Percentiles rank a stretch among this genome's conserved stretches.
Evolutionary conservation across 2,888 invertebrate species (phyloP).

Genomic region (Pandemis cinnamomeana): DNA sequence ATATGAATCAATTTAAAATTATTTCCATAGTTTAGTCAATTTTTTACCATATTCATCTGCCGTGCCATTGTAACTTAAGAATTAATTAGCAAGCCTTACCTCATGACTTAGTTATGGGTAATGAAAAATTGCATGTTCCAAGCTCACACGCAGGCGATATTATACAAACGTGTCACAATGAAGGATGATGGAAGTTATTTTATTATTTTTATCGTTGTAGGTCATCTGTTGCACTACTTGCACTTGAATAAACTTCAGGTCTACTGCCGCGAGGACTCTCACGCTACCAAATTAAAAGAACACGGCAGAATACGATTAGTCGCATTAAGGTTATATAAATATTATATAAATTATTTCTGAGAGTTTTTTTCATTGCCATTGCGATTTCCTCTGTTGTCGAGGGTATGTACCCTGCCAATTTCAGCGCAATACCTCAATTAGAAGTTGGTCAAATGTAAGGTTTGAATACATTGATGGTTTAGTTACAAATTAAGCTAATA

Average conservation of each 20-base stretch:
- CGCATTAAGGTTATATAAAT: too few relatives aligned
- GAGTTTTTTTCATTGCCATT: too few relatives aligned
- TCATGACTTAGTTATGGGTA: slow-evolving; percentile 6
- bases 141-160: slow-evolving; percentile 24
- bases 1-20: not conserved
- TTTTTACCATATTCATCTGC: not conserved
- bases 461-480: too few relatives aligned
- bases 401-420: too few relatives aligned
- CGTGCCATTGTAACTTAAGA: not conserved
- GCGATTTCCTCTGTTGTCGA: too few relatives aligned
- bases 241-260: slow-evolving; percentile 36
- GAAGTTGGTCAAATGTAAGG: too few relatives aligned
- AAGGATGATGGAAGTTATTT: slow-evolving; percentile 45
- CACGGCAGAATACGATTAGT: slow-evolving; percentile 5
- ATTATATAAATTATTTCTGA: too few relatives aligned
- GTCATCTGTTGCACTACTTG: slow-evolving; percentile 56
- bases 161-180: slow-evolving; percentile 29
- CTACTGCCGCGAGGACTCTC: not conserved
- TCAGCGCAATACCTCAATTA: too few relatives aligned
- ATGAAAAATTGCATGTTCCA: slow-evolving; percentile 35
- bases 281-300: not conserved
- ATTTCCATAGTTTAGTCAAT: not conserved
- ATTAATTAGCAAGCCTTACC: slow-evolving; percentile 14
- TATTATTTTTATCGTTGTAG: slow-evolving; percentile 55
- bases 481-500: too few relatives aligned